These are phyloP conservation scores for Eupithecia insigniata DNA, from an alignment of 2,888 invertebrate species.

Conservation along the genomic window DNA sequence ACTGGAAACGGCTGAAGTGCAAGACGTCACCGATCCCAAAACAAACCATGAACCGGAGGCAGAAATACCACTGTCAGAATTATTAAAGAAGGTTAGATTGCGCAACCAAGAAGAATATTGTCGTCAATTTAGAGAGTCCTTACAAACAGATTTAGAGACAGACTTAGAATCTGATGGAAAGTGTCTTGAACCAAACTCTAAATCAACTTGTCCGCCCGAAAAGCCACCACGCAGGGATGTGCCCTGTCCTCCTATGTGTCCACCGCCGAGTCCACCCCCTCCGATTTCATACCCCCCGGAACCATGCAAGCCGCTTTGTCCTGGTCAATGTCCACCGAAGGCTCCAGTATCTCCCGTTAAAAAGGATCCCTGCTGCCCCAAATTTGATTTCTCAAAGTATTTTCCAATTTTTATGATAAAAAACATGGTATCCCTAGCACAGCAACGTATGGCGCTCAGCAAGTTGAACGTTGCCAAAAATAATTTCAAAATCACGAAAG, in stretches of 20 bases:
- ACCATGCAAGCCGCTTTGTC: not conserved
- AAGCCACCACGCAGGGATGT: not conserved
- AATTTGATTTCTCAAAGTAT: not conserved
- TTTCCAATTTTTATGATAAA: not conserved
- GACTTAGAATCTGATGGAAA: conserved; percentile 43
- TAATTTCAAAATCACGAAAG: not conserved
- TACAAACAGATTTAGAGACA: conserved; percentile 23
- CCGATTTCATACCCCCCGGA: not conserved
- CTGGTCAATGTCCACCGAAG: not conserved
- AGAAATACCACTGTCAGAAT: conserved; percentile 54
- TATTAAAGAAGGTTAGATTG: conserved; percentile 58
- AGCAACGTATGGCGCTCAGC: not conserved
- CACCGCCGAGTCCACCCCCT: not conserved
- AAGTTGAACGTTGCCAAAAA: not conserved
- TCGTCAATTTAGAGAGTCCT: conserved; percentile 18
- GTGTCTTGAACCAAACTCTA: conserved; percentile 37
- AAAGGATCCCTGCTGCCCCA: not conserved
- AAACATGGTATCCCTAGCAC: not conserved
- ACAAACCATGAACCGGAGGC: conserved; percentile 26
- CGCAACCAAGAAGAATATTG: conserved; percentile 52
- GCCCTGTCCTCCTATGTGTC: not conserved
- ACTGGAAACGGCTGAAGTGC: not conserved
- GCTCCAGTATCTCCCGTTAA: not conserved
- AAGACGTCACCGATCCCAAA: conserved; percentile 26
- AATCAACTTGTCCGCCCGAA: not conserved